Conservation (phyloP, 2,113 vertebrate species). For the Scortum barcoo region DNA sequence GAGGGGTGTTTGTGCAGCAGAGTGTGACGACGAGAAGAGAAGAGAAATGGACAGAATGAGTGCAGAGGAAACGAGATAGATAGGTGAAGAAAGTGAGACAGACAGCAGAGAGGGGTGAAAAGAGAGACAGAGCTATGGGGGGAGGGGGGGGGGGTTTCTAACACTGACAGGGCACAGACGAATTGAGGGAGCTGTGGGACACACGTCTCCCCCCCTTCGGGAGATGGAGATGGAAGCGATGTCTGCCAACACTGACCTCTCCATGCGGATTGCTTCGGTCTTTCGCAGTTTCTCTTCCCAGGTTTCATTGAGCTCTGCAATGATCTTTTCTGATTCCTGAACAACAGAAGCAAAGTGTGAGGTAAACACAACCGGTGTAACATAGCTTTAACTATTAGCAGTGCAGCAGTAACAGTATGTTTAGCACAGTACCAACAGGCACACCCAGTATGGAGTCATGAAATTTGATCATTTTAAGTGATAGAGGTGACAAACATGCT, state of each 20-base stretch:
- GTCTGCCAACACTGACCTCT: constrained; percentile 87
- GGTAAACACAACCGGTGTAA: neutral
- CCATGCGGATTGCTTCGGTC: constrained; percentile 98
- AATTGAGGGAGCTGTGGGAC: constrained; percentile 15
- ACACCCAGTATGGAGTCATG: neutral
- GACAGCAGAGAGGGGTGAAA: constrained; percentile 32
- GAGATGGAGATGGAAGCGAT: constrained; percentile 10
- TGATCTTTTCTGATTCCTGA: constrained; percentile 99
- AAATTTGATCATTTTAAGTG: neutral
- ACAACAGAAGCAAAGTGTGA: constrained; percentile 22
- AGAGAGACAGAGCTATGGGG: neutral
- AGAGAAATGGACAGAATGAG: constrained; percentile 49
- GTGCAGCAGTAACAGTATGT: neutral
- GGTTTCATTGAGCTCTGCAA: constrained; percentile 95
- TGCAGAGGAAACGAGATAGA: constrained; percentile 29
- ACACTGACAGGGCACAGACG: constrained; percentile 22
- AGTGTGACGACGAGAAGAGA: constrained; percentile 36
- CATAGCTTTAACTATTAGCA: neutral
- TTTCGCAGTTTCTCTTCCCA: constrained; percentile 94
- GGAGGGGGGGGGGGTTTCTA: too few relatives aligned
- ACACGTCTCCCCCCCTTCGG: neutral
- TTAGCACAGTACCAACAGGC: neutral
- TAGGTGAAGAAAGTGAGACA: constrained; percentile 45
- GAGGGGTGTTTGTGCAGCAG: constrained; percentile 54
- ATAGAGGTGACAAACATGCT: neutral